Conservation (phyloP, 2,797 vertebrate genomes). For the Siniperca obscura region DNA sequence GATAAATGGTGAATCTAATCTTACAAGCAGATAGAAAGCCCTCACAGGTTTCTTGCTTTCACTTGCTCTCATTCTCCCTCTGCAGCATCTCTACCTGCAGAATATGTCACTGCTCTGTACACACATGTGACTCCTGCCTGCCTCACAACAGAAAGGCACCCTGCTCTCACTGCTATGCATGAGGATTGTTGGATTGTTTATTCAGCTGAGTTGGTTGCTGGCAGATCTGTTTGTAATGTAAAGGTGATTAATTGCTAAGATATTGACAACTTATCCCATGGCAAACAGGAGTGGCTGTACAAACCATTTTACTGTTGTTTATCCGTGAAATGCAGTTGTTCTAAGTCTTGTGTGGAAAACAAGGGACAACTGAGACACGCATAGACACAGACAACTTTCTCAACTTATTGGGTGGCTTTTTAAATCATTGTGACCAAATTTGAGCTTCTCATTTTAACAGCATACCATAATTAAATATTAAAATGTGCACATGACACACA, state of each 20-base stretch:
- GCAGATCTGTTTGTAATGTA: slow-evolving; percentile 43
- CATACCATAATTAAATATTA: background rate
- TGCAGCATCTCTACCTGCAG: slow-evolving; percentile 29
- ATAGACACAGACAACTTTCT: background rate
- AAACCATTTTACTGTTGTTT: slow-evolving; percentile 32
- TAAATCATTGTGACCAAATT: background rate
- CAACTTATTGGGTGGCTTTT: background rate
- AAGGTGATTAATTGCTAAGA: slow-evolving; percentile 39
- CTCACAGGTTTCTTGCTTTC: slow-evolving; percentile 24
- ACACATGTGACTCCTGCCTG: slow-evolving; percentile 2
- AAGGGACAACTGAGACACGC: background rate
- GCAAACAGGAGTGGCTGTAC: slow-evolving; percentile 45
- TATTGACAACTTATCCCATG: slow-evolving; percentile 35
- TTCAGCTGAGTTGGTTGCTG: slow-evolving; percentile 59
- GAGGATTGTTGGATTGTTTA: slow-evolving; percentile 51
- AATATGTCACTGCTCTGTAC: slow-evolving; percentile 1
- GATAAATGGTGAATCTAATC: slow-evolving; percentile 51
- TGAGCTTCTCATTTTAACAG: slow-evolving; percentile 6
- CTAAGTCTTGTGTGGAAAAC: slow-evolving; percentile 13
- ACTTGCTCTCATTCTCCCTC: slow-evolving; percentile 6
- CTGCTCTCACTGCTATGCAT: slow-evolving; percentile 1
- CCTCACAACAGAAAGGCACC: slow-evolving; percentile 2
- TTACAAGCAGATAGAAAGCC: slow-evolving; percentile 22
- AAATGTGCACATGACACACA: background rate
- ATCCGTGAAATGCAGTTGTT: slow-evolving; percentile 20